Evolutionary conservation across 2,113 vertebrate species (phyloP).

Genomic region (Eurystomus gularis): DNA sequence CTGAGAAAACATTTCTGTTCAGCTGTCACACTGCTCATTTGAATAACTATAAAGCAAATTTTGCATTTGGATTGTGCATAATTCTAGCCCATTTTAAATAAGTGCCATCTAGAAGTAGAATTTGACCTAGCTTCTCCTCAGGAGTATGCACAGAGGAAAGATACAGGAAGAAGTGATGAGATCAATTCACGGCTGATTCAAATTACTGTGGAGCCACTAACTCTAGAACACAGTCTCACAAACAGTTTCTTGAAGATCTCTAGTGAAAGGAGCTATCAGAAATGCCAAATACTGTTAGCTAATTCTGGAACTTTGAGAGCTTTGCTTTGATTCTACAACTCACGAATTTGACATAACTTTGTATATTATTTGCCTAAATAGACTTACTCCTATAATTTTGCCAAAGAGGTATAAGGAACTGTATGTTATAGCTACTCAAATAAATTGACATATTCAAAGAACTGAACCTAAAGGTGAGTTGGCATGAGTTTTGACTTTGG

Average conservation of each 20-base stretch:
- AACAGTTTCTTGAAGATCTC: neutral
- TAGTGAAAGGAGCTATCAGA: neutral
- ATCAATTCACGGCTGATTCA: neutral
- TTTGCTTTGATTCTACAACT: neutral
- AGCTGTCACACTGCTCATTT: neutral
- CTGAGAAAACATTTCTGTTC: slow-evolving; percentile 18
- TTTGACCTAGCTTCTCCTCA: slow-evolving; percentile 4
- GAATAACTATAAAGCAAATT: slow-evolving; percentile 15
- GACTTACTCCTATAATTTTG: neutral
- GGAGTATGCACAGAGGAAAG: neutral
- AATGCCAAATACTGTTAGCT: neutral
- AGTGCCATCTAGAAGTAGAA: neutral
- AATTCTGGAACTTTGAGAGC: neutral
- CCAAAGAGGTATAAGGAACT: neutral
- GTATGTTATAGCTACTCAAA: neutral
- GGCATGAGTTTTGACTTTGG: neutral
- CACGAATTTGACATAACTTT: neutral
- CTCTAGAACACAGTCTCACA: neutral
- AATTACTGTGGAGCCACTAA: neutral
- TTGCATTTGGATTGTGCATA: neutral
- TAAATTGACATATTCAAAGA: neutral
- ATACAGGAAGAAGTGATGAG: neutral
- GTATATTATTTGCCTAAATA: neutral
- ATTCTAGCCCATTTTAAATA: slow-evolving; percentile 3
- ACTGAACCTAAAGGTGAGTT: neutral